Evolutionary conservation across 2,888 invertebrate species (phyloP), one percentile per base, ranked within the genome.

Genomic region (Cerastis leucographa): DNA sequence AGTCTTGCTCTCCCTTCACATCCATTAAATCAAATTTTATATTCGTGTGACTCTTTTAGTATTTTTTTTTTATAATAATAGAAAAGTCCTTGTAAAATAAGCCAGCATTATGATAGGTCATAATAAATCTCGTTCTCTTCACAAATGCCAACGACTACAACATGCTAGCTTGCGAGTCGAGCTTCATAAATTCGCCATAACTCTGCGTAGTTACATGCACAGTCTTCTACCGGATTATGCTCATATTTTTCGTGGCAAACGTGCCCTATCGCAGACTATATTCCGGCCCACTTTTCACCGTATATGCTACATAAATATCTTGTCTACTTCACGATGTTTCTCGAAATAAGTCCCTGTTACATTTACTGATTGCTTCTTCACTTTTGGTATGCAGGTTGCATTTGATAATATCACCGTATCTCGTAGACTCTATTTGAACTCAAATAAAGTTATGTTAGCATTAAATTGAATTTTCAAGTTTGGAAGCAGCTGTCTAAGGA

Each of bases 181-280:
- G 81, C 80, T 84, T 86, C 85, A 82, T 75, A 81, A 85, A 76
- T 83, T 83, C 42, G 67, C 49, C 66, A 76, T 74, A 76, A 76
- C 80, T 79, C 78, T 67, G 76, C 56, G 64, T 71, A 66, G 69
- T 74, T 74, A 66, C 76, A 54, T 75, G 74, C 75, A n/a, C n/a
- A 79, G 81, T 80, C 82, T 87, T 82, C 74, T 83, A 78, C 83
- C 74, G 86, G 89, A 89, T 90, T 81, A 86, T 70, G 81, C 75
- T 73, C 90, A 91, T 92, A 91, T 91, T 87, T 92, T 89, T 88
- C 82, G 80, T 76, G 71, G 83, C 80, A 87, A 88, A 87, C 91
- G 91, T 91, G 93, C 89, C 89, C 78, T 93, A 92, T 93, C 93
- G 86, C 89, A 81, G 84, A 86, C 85, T 85, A 82, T 84, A 88